Evolutionary conservation across 2,797 vertebrate genomes (phyloP), one percentile per base, ranked within the genome.

Genomic region (Eupleurogrammus muticus): DNA sequence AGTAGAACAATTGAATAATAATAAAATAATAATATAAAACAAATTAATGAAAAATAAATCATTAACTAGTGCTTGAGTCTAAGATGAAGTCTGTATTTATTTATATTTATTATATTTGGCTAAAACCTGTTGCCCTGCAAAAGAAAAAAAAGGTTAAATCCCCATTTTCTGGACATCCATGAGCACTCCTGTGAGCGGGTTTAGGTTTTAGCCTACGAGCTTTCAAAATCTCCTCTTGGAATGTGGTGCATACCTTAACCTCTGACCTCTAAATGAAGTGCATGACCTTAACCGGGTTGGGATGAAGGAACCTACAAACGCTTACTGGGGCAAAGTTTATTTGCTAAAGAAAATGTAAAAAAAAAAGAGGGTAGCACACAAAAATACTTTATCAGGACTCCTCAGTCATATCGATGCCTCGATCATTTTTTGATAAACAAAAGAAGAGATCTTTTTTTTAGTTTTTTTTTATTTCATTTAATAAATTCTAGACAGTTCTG

Each of bases 241-340:
- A 88, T 90, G 80, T 76, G 35, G 35, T 52, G 62, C 80, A 67
- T 71, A 49, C 53, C 64, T 57, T 84, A 67, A 90, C 85, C 89
- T 91, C 80, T 90, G 5, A 89, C 87, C 77, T 86, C 42, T 80
- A 21, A 75, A 74, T 55, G 10, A 40, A 66, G 62, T 46, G 38
- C 63, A 68, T 59, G 76, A 71, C 74, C 84, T 75, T 72, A 81
- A 72, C 78, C 47, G 8, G 66, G 49, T 57, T 66, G 56, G 67
- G 73, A 67, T 66, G 48, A 80, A 70, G 62, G 64, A 80, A 80
- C 66, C 67, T 64, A 32, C 51, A 79, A 32, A 56, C 67, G 56
- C 62, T 86, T 73, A 85, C 63, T 80, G 52, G 85, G 79, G 56
- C 73, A 90, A 87, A 87, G 77, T 89, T 85, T 68, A 84, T 81